These are phyloP conservation scores for Andrena chrysosceles DNA, from an alignment of 2,888 invertebrate genomes.

Conservation along the genomic window DNA sequence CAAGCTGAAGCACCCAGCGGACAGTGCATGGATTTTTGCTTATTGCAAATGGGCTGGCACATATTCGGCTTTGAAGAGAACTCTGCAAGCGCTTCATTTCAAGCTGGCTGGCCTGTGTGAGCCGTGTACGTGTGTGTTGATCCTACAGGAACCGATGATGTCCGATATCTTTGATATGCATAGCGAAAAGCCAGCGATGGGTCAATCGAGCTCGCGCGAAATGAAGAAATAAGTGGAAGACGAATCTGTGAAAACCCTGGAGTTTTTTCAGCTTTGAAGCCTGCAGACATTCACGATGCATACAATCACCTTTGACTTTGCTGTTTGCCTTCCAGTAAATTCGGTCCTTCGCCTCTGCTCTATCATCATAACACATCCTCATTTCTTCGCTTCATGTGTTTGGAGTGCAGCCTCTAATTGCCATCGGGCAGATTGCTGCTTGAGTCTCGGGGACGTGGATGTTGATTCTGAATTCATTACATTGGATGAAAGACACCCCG, in stretches of 20 bases:
- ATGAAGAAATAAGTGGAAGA: conserved; percentile 40
- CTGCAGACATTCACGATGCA: not conserved
- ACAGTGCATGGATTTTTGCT: conserved; percentile 34
- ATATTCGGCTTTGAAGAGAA: conserved; percentile 37
- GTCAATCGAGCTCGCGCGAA: conserved; percentile 38
- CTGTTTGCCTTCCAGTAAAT: not conserved
- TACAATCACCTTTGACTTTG: not conserved
- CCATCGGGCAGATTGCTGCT: not conserved
- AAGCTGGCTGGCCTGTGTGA: not conserved
- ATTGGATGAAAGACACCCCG: not conserved
- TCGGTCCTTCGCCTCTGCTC: not conserved
- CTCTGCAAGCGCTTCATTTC: conserved; percentile 35
- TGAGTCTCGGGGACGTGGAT: not conserved
- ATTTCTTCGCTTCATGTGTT: not conserved
- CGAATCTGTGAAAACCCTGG: conserved; percentile 22
- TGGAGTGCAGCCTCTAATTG: not conserved
- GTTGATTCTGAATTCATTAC: not conserved
- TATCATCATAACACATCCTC: not conserved
- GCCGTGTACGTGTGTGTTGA: conserved; percentile 20
- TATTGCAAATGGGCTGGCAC: conserved; percentile 43
- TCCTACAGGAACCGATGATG: conserved; percentile 13
- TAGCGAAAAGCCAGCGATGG: conserved; percentile 18
- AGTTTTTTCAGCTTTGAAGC: conserved; percentile 22
- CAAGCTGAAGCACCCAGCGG: conserved; percentile 10
- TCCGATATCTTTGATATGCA: conserved; percentile 46